Evolutionary conservation across 2,888 invertebrate species (phyloP).

Genomic region (Drosophila mimetica): DNA sequence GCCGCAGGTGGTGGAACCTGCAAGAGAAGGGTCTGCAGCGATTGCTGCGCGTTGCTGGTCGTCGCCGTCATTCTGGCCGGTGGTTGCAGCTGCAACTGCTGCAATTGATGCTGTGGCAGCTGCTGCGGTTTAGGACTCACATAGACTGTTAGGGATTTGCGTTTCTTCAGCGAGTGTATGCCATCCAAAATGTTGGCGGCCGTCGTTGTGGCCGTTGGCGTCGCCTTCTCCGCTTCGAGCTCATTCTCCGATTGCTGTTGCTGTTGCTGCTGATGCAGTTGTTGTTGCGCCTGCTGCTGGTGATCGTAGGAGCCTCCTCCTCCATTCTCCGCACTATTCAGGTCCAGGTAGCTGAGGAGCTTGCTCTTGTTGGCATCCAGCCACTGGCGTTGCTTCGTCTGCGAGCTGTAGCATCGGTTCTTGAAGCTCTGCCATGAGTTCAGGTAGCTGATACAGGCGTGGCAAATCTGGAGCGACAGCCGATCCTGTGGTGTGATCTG

Average conservation of each 20-base stretch:
- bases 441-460: slow-evolving; percentile 84
- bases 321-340: slow-evolving; percentile 68
- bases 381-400: slow-evolving; percentile 83
- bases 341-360: slow-evolving; percentile 63
- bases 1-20: slow-evolving; percentile 53
- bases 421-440: slow-evolving; percentile 85
- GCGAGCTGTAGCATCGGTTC: slow-evolving; percentile 84
- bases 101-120: slow-evolving; percentile 59
- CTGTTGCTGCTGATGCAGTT: slow-evolving; percentile 55
- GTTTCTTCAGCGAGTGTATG: slow-evolving; percentile 82
- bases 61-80: slow-evolving; percentile 38
- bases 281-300: slow-evolving; percentile 30
- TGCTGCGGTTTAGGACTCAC: slow-evolving; percentile 80
- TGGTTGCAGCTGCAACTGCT: slow-evolving; percentile 41
- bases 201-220: slow-evolving; percentile 35
- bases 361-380: slow-evolving; percentile 71
- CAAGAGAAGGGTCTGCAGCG: slow-evolving; percentile 60
- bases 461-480: slow-evolving; percentile 83
- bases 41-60: slow-evolving; percentile 47
- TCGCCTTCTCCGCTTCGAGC: slow-evolving; percentile 31
- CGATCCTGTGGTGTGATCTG: slow-evolving; percentile 83
- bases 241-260: slow-evolving; percentile 46
- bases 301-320: slow-evolving; percentile 31
- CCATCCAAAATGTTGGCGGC: slow-evolving; percentile 81
- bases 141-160: slow-evolving; percentile 84